Evolutionary conservation across 2,888 invertebrate genomes (phyloP).

Genomic region (Caenorhabditis parvicauda): DNA sequence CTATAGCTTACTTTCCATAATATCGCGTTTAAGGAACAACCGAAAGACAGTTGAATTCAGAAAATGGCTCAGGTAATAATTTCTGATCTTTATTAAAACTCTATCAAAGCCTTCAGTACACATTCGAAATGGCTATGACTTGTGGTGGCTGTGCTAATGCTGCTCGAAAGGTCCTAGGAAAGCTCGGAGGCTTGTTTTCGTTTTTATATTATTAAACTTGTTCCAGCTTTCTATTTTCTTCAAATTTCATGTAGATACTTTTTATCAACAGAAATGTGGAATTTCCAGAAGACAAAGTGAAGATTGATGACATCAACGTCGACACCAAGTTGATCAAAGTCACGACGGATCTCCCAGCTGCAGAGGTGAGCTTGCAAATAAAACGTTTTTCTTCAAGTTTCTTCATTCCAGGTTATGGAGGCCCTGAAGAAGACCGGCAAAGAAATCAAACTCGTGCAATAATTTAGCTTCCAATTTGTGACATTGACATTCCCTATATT

Average conservation of each 20-base stretch:
- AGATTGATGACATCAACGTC: constrained; percentile 63
- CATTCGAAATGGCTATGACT: constrained; percentile 87
- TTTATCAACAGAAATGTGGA: not conserved
- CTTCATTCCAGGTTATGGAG: constrained; percentile 38
- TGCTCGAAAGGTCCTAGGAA: constrained; percentile 80
- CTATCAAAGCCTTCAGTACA: constrained; percentile 57
- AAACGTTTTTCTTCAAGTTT: too few relatives aligned
- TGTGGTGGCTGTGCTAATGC: constrained; percentile 89
- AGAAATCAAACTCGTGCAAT: constrained; percentile 39
- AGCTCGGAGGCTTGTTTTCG: constrained; percentile 69
- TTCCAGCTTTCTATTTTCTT: not conserved
- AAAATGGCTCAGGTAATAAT: constrained; percentile 11
- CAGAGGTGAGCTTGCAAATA: constrained; percentile 46
- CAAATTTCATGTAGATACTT: too few relatives aligned
- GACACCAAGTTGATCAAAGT: constrained; percentile 63
- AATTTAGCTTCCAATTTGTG: not conserved
- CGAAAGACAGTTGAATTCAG: not conserved
- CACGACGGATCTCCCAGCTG: constrained; percentile 61
- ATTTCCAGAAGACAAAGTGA: constrained; percentile 53
- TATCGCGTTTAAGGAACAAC: not conserved
- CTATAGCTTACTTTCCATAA: too few relatives aligned
- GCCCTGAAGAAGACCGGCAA: constrained; percentile 66
- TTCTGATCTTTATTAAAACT: not conserved
- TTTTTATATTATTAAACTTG: constrained; percentile 1
- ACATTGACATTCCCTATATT: too few relatives aligned